Evolutionary conservation across 2,113 vertebrate species (phyloP).

Genomic region (Lynx canadensis): DNA sequence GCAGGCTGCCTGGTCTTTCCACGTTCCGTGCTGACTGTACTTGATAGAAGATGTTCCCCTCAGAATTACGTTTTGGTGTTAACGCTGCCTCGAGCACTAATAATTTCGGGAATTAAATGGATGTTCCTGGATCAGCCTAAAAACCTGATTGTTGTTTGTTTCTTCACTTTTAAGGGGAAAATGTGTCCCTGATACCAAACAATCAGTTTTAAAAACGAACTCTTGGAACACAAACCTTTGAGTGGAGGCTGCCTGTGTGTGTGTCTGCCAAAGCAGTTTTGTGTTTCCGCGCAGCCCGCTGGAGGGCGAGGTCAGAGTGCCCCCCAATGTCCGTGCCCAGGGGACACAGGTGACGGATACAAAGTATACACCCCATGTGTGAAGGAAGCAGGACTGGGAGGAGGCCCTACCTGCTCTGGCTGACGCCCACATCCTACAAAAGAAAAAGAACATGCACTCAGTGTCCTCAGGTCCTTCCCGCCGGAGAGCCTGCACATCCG

Average conservation of each 20-base stretch:
- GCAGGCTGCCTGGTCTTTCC: not conserved
- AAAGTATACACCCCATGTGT: not conserved
- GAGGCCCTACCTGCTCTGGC: slow-evolving; percentile 61
- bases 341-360: not conserved
- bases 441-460: slow-evolving; percentile 49
- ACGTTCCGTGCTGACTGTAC: not conserved
- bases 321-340: not conserved
- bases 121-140: not conserved
- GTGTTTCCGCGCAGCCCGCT: not conserved
- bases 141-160: not conserved
- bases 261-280: not conserved
- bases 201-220: not conserved
- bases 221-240: not conserved
- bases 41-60: not conserved
- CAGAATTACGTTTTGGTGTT: not conserved
- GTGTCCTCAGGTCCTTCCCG: not conserved
- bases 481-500: not conserved
- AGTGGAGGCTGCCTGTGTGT: not conserved
- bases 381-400: not conserved
- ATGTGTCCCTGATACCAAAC: not conserved
- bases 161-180: not conserved
- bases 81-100: not conserved
- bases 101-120: not conserved
- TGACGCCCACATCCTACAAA: slow-evolving; percentile 58
- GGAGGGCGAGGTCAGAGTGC: not conserved